Base-by-base conservation (phyloP, 2,797 vertebrate genomes). In the Hypotaenidia okinawae region DNA sequence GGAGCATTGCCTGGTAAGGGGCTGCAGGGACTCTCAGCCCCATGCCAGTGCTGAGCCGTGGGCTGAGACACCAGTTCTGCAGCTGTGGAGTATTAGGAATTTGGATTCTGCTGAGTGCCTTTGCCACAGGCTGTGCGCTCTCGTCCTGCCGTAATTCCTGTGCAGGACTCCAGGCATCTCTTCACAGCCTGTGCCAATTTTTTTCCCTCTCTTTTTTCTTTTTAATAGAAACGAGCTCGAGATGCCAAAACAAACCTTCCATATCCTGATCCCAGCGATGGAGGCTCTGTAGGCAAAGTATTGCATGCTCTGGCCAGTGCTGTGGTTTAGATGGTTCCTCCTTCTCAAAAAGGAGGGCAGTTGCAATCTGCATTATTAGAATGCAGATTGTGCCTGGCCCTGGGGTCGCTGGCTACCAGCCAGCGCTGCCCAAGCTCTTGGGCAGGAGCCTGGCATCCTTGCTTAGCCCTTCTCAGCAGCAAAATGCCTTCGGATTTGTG, bases 41-140 rank as follows among this genome's bases (percentile, higher is more conserved):
- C 5, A 1, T 7, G 3, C 10, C 1, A 2, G 33, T 22, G 28
- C 4, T 52, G 30, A 14, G 49, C 78, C 0, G 0, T 41, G 47
- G 76, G 32, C 49, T 37, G 5, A 51, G 73, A 5, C 13, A 8
- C 28, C 0, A 0, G 0, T 33, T 59, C 49, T 37, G 11, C 70
- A 33, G 1, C 33, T 21, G 22, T 21, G 22, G 24, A 5, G 13
- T 2, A 1, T 27, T 14, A 12, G 33, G 16, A 59, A 28, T 63
- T 11, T 17, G 59, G 30, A 8, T 79, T 54, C 35, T 77, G 63
- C 37, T 30, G n/a, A 6, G 43, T 1, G 1, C 22, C 8, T 16
- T 21, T 72, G 83, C 54, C 55, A n/a, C 43, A 25, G 80, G 77
- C 81, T 41, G 22, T 9, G 47, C 5, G 1, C 32, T 4, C 76